Percentiles rank a stretch among this genome's conserved stretches.
Conservation (phyloP, 35 echinoderm and acorn worm genomes). For the Apostichopus japonicus region DNA sequence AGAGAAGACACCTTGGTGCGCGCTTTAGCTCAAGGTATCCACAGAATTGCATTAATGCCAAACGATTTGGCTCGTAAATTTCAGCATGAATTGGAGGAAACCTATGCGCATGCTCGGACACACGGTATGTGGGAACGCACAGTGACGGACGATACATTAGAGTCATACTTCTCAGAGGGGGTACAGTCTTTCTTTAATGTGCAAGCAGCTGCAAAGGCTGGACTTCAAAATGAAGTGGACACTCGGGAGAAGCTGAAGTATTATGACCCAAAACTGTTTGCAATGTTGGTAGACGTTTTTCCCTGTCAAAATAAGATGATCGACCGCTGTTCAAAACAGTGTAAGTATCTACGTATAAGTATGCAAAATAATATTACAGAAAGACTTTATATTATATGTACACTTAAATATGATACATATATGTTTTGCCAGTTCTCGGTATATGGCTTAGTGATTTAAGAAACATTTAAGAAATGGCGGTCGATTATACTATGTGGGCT, state of each 20-base stretch:
- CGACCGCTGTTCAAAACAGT: slow-evolving; percentile 55
- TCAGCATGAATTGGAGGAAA: slow-evolving; percentile 23
- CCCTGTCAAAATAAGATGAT: slow-evolving; percentile 55
- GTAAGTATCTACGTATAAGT: slow-evolving; percentile 29
- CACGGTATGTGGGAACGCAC: slow-evolving; percentile 45
- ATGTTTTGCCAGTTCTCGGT: too few species aligned
- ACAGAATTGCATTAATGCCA: slow-evolving; percentile 53
- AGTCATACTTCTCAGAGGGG: slow-evolving; percentile 69
- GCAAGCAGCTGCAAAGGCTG: not conserved
- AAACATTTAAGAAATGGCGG: too few species aligned
- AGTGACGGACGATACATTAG: slow-evolving; percentile 24
- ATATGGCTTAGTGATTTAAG: too few species aligned
- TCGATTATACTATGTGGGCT: too few species aligned
- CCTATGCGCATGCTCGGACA: slow-evolving; percentile 36
- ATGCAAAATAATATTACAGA: not conserved
- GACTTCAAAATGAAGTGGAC: slow-evolving; percentile 55
- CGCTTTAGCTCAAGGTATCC: slow-evolving; percentile 47
- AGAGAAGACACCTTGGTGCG: slow-evolving; percentile 63
- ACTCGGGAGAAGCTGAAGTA: slow-evolving; percentile 27
- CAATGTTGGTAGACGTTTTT: slow-evolving; percentile 47
- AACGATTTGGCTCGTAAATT: slow-evolving; percentile 15
- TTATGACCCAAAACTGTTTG: slow-evolving; percentile 57
- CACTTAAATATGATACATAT: too few species aligned
- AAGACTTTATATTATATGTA: too few species aligned
- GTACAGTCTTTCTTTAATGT: slow-evolving; percentile 62